Conservation (phyloP, 2,888 invertebrate species). For the Torymus texanus region DNA sequence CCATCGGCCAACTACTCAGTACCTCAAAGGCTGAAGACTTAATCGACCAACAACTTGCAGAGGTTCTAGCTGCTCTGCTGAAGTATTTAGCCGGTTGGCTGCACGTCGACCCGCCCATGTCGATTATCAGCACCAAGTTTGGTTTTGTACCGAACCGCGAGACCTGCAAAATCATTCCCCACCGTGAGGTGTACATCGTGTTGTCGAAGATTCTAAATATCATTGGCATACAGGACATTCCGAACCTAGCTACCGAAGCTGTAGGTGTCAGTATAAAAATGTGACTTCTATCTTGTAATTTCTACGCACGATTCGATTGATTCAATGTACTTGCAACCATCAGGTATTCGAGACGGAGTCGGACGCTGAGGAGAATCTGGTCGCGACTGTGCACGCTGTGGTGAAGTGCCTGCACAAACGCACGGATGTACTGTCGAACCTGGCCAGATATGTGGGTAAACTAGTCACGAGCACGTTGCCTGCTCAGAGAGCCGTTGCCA, state of each 20-base stretch:
- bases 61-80: constrained; percentile 63
- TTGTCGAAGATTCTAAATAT: constrained; percentile 57
- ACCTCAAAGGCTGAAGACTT: constrained; percentile 63
- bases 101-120: constrained; percentile 68
- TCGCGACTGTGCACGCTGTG: constrained; percentile 64
- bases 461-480: constrained; percentile 66
- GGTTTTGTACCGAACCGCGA: constrained; percentile 71
- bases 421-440: constrained; percentile 59
- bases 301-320: no score
- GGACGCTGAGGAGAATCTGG: constrained; percentile 65
- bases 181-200: constrained; percentile 66
- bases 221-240: constrained; percentile 30
- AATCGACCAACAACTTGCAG: constrained; percentile 63
- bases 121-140: constrained; percentile 66
- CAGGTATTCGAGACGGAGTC: constrained; percentile 65
- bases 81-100: constrained; percentile 70
- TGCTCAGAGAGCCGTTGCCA: constrained; percentile 67
- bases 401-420: constrained; percentile 62
- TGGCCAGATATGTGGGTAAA: constrained; percentile 64
- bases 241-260: constrained; percentile 3
- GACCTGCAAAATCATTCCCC: constrained; percentile 67
- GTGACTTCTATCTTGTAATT: no score
- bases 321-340: neutral
- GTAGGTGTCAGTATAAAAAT: constrained; percentile 17
- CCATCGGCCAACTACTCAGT: constrained; percentile 66